Percentiles rank a stretch among this genome's conserved stretches.
Evolutionary conservation across 2,888 invertebrate species (phyloP).

Genomic region (Agriotes lineatus): DNA sequence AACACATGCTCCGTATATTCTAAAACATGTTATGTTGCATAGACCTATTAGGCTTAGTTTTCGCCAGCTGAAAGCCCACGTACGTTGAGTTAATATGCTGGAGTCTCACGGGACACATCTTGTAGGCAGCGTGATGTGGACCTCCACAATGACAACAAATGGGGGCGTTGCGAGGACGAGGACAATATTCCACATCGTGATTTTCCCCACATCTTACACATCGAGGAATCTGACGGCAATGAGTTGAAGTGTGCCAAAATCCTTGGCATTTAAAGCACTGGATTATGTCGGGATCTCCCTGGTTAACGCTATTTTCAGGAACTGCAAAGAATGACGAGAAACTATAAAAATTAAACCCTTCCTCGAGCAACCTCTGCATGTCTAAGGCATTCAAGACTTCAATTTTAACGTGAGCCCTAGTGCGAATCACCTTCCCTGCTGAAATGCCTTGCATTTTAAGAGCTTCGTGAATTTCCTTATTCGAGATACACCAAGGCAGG

Average conservation of each 20-base stretch:
- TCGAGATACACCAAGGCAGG: conserved; percentile 68
- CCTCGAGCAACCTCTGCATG: conserved; percentile 65
- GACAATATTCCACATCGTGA: conserved; percentile 68
- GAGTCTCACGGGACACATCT: conserved; percentile 67
- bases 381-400: conserved; percentile 65
- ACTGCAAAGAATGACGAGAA: conserved; percentile 64
- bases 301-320: conserved; percentile 63
- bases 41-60: conserved; percentile 40
- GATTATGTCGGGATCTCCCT: conserved; percentile 63
- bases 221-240: conserved; percentile 57
- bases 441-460: conserved; percentile 65
- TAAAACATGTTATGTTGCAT: conserved; percentile 20
- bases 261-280: conserved; percentile 70
- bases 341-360: conserved; percentile 68
- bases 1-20: background rate
- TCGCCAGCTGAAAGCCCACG: conserved; percentile 64
- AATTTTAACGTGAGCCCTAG: conserved; percentile 47
- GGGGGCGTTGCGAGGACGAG: conserved; percentile 66
- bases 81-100: conserved; percentile 66
- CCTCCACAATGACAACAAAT: conserved; percentile 70
- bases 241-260: conserved; percentile 70
- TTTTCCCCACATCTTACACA: conserved; percentile 70
- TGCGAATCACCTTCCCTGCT: conserved; percentile 61
- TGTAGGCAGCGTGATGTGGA: conserved; percentile 68
- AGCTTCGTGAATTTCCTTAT: conserved; percentile 66